A percentile compares a stretch with the other conserved stretches of the same genome.
Evolutionary conservation across 1,140 invertebrate genomes (phyloP).

Genomic region (Drosophila bocki): DNA sequence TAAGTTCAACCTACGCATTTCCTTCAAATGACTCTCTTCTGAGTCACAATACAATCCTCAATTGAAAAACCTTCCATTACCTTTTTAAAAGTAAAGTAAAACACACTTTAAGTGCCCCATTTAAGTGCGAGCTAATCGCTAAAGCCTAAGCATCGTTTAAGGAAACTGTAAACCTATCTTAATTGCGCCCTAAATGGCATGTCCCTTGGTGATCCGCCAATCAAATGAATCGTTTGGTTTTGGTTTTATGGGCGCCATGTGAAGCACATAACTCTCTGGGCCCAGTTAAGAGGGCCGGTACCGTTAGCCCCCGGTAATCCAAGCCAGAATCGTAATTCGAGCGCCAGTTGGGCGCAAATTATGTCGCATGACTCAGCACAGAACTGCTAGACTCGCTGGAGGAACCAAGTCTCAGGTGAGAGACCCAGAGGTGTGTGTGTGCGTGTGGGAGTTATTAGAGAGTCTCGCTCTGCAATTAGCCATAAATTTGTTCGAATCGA

Average conservation of each 20-base stretch:
- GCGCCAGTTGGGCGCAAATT: slow-evolving; percentile 54
- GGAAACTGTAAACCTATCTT: slow-evolving; percentile 32
- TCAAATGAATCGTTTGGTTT: slow-evolving; percentile 39
- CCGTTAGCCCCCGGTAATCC: slow-evolving; percentile 63
- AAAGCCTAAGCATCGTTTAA: slow-evolving; percentile 36
- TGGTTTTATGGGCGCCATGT: slow-evolving; percentile 43
- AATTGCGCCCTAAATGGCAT: slow-evolving; percentile 54
- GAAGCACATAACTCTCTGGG: slow-evolving; percentile 50
- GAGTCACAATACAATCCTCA: neutral
- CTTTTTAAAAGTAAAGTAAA: slow-evolving; percentile 1
- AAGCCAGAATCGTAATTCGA: slow-evolving; percentile 61
- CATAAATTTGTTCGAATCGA: slow-evolving; percentile 72
- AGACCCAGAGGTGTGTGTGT: slow-evolving; percentile 46
- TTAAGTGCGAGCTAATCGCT: slow-evolving; percentile 20
- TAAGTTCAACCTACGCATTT: neutral
- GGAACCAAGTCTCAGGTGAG: slow-evolving; percentile 3
- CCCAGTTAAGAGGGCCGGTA: slow-evolving; percentile 38
- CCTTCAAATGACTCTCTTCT: neutral
- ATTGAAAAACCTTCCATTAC: slow-evolving; percentile 2
- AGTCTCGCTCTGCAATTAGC: slow-evolving; percentile 71
- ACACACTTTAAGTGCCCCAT: slow-evolving; percentile 14
- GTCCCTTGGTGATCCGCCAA: slow-evolving; percentile 25
- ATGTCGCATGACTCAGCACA: slow-evolving; percentile 51
- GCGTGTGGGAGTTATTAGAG: slow-evolving; percentile 63
- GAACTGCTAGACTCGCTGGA: slow-evolving; percentile 19